These are phyloP conservation scores for Paguma larvata DNA, from an alignment of 2,797 vertebrate species.

Conservation along the genomic window DNA sequence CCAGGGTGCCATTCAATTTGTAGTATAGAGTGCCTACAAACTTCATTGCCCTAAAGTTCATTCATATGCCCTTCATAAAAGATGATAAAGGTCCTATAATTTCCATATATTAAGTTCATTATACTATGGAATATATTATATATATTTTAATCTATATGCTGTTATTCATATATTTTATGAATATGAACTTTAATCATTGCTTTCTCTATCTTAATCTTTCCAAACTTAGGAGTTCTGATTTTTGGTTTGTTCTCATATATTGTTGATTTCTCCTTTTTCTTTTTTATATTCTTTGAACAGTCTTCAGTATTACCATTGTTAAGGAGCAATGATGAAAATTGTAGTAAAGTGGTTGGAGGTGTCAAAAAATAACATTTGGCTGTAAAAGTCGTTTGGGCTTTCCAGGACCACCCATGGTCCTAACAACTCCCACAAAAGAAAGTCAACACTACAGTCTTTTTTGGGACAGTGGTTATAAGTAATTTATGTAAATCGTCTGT, in stretches of 20 bases:
- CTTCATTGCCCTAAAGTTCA: background rate
- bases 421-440: background rate
- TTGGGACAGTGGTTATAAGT: background rate
- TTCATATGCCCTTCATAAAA: background rate
- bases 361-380: background rate
- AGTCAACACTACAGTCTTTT: background rate
- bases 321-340: background rate
- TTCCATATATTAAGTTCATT: background rate
- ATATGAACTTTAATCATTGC: background rate
- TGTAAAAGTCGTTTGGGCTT: background rate
- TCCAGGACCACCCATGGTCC: background rate
- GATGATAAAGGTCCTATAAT: background rate
- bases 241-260: slow-evolving; percentile 17
- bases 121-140: background rate
- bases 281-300: background rate
- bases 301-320: background rate
- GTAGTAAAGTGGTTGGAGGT: background rate
- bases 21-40: background rate
- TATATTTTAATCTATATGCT: background rate
- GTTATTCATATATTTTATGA: background rate
- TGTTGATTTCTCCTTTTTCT: background rate
- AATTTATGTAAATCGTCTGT: slow-evolving; percentile 56
- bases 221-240: background rate
- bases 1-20: background rate
- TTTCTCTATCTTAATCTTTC: background rate